These are phyloP conservation scores for Aporophyla nigra DNA, from an alignment of 2,888 invertebrate species.

Conservation along the genomic window DNA sequence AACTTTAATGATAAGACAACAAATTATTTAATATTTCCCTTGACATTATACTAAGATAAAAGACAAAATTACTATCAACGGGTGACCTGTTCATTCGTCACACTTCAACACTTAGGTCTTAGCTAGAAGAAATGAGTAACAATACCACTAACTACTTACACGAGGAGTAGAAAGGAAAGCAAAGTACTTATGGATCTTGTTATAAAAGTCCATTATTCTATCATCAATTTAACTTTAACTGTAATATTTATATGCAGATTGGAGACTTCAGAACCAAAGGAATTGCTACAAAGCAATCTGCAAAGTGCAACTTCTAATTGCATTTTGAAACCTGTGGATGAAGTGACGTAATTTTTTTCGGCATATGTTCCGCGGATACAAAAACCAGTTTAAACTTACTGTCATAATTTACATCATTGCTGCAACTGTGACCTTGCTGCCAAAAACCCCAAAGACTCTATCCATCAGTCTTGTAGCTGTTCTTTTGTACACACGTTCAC, in stretches of 20 bases:
- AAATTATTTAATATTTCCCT: slow-evolving; percentile 32
- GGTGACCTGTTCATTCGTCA: slow-evolving; percentile 44
- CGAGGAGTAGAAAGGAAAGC: slow-evolving; percentile 9
- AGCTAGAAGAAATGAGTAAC: slow-evolving; percentile 45
- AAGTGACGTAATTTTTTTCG: slow-evolving; percentile 59
- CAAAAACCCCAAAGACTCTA: slow-evolving; percentile 70
- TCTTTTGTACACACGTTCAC: slow-evolving; percentile 58
- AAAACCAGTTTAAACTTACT: slow-evolving; percentile 75
- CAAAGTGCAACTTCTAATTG: slow-evolving; percentile 18
- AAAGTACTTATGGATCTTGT: background rate
- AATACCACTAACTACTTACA: slow-evolving; percentile 23
- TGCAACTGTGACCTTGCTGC: slow-evolving; percentile 82
- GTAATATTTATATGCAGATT: background rate
- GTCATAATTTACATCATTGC: slow-evolving; percentile 85
- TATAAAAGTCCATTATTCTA: background rate
- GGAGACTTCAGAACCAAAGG: background rate
- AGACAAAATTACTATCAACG: slow-evolving; percentile 12
- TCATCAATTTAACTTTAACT: background rate
- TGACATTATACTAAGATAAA: slow-evolving; percentile 32
- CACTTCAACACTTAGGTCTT: slow-evolving; percentile 36
- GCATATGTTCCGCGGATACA: slow-evolving; percentile 26
- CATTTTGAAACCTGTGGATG: slow-evolving; percentile 44
- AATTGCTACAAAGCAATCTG: slow-evolving; percentile 9
- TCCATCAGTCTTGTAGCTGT: slow-evolving; percentile 61
- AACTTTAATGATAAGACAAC: slow-evolving; percentile 29